Evolutionary conservation across 64 coral and sea anemone species (phyloP).

Genomic region (Hydrozoanthus tunicans): DNA sequence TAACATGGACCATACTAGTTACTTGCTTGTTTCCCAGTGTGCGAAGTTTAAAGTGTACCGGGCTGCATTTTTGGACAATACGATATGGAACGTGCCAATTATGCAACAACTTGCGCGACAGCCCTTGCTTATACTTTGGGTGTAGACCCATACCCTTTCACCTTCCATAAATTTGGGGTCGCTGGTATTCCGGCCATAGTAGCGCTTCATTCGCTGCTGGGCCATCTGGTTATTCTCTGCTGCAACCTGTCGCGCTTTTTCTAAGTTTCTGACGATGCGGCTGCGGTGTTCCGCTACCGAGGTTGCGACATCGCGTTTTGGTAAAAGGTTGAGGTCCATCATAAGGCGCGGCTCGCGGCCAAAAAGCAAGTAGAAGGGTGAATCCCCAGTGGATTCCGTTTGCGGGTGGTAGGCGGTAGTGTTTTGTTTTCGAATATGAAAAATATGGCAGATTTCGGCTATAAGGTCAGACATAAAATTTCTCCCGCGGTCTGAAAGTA

Average conservation of each 20-base stretch:
- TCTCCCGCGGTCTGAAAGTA: neutral
- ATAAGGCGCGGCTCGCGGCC: neutral
- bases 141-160: neutral
- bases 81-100: conserved; percentile 1
- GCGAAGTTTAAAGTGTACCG: conserved; percentile 34
- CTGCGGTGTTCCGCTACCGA: neutral
- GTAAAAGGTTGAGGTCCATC: neutral
- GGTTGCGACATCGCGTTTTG: neutral
- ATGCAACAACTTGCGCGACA: conserved; percentile 36
- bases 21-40: conserved; percentile 37
- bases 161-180: neutral
- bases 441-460: neutral
- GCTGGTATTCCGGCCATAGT: neutral
- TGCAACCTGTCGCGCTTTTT: neutral
- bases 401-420: too few species aligned
- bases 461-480: conserved; percentile 48
- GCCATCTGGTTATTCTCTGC: neutral
- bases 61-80: neutral
- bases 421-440: too few species aligned
- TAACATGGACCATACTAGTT: conserved; percentile 31
- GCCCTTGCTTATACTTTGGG: neutral
- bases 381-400: neutral
- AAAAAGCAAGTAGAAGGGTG: neutral
- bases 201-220: conserved; percentile 18
- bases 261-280: neutral